Base-by-base conservation (phyloP, 2,888 invertebrate genomes). In the Tachystola acroxantha region DNA sequence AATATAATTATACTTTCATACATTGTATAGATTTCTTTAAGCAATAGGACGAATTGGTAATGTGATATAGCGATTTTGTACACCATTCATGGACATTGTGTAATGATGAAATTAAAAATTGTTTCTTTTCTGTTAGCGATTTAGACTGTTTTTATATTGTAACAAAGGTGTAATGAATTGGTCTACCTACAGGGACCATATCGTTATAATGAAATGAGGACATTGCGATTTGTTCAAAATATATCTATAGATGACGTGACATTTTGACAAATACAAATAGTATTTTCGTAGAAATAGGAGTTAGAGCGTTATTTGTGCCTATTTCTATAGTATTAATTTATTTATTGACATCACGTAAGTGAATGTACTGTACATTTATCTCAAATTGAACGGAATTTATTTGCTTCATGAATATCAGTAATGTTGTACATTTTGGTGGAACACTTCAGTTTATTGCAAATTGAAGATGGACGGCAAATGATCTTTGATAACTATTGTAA, bases 61-160 rank as follows among this genome's bases (percentile, higher is more conserved):
- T 64, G 65, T 68, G 64, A 65, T 68, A 63, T 55, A 58, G 54
- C 44, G 43, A 58, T 43, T 54, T 53, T 55, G 46, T 54, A 57
- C 47, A 48, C 41, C 47, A 46, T 42, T 42, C 29, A 32, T 32
- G 32, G 36, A 37, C 32, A 42, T 34, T 35, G 24, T 27, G 2
- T n/a, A 11, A 12, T 32, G 36, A 35, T 36, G 26, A 28, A 34
- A 11, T 36, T 25, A 32, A 31, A 22, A 29, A 27, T 32, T 24
- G n/a, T 34, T 22, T 26, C 40, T 43, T 38, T 36, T 36, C 38
- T 34, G 33, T 28, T 33, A 32, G 24, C 16, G 14, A 32, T 14
- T 24, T 33, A 37, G 32, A 37, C 37, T 33, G 37, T 30, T 30
- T 28, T 29, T 33, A 27, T 29, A 32, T 29, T 20, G 10, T 25